Base-by-base conservation (phyloP, 1,140 invertebrate genomes). In the Colletes latitarsis region DNA sequence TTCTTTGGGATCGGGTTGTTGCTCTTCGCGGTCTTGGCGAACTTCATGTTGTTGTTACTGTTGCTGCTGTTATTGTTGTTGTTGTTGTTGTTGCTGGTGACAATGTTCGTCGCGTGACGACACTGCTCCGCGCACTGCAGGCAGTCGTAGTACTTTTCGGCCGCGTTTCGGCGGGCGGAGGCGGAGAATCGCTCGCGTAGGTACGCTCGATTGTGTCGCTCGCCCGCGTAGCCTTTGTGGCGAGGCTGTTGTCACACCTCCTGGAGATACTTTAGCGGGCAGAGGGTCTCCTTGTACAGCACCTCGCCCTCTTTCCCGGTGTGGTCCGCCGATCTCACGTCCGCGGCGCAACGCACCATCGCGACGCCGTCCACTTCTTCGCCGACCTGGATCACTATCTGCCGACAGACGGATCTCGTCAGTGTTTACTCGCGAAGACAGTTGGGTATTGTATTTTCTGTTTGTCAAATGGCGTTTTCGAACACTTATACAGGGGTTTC, bases 331-430 rank as follows among this genome's bases (percentile, higher is more conserved):
- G 85, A 97, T 96, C 94, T 97, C 95, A 91, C 97, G 95, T 94
- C 98, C 95, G 93, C 98, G 95, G 72, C 97, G 77, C 97, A 97
- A n/a, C 98, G 95, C 62, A 99, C 97, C 95, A 97, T 97, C 63
- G 98, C 97, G 94, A 98, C 98, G 12, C 98, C 98, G 88, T 98
- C 97, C 0, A 97, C 94, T 88, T 98, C 98, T 83, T 98, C 98
- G 4, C 97, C 97, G 3, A 98, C 96, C 93, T 97, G 96, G 55
- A 97, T 96, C 30, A 97, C 96, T 68, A 97, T 97, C 94, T 97
- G 95, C 83, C 94, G 52, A 14, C 46, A 4, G 21, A 10, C n/a
- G 15, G 0, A 43, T 43, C 4, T 1, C 1, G 4, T 62, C 9
- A 62, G 15, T 6, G 9, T 46, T 3, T 6, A 9, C 4, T 9